Conservation (phyloP, 1,140 invertebrate species). For the Drosophila quadrilineata region DNA sequence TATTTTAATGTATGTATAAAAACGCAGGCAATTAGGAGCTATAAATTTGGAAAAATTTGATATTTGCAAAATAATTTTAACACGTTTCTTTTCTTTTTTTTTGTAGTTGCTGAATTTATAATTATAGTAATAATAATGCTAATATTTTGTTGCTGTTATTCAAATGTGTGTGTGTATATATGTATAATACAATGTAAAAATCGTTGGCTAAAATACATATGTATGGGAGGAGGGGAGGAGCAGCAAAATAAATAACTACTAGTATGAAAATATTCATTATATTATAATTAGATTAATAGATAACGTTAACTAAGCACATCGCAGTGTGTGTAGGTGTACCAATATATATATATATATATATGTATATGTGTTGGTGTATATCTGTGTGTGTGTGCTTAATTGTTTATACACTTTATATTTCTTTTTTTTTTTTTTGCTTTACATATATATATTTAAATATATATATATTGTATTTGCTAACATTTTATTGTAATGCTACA, state of each 20-base stretch:
- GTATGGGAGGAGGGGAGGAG: too few relatives aligned
- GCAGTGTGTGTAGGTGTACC: background rate
- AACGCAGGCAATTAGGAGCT: constrained; percentile 45
- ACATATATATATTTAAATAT: too few relatives aligned
- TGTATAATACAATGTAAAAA: constrained; percentile 62
- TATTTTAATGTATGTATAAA: too few relatives aligned
- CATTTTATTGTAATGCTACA: constrained; percentile 43
- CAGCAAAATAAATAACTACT: constrained; percentile 69
- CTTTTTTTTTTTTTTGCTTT: constrained; percentile 36
- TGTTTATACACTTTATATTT: constrained; percentile 63
- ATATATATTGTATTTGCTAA: constrained; percentile 60
- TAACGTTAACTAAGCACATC: constrained; percentile 64
- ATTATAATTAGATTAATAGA: constrained; percentile 36
- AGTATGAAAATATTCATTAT: constrained; percentile 39
- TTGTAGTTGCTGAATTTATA: constrained; percentile 12
- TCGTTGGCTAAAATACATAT: constrained; percentile 60
- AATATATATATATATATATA: too few relatives aligned
- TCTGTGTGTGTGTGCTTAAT: constrained; percentile 34
- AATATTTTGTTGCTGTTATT: constrained; percentile 7
- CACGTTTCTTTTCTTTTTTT: constrained; percentile 16
- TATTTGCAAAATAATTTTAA: constrained; percentile 37
- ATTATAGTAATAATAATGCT: constrained; percentile 13
- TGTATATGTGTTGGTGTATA: background rate
- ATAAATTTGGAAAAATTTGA: constrained; percentile 58
- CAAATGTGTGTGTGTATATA: constrained; percentile 26